A percentile compares a stretch with the other conserved stretches of the same genome.
Evolutionary conservation across 1,140 invertebrate species (phyloP).

Genomic region (Pissodes strobi): DNA sequence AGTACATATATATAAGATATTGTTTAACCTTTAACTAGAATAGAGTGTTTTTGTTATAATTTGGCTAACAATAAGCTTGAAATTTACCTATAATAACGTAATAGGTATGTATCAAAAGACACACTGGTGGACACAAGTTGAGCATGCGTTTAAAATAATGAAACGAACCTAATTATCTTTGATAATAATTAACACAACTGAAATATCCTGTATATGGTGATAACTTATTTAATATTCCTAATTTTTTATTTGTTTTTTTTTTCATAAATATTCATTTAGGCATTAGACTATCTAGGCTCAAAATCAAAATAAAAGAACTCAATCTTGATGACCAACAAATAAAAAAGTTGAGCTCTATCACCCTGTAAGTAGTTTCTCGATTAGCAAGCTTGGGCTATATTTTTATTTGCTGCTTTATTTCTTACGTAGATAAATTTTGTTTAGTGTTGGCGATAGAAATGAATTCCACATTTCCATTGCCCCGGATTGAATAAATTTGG

Average conservation of each 20-base stretch:
- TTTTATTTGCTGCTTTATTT: conserved; percentile 33
- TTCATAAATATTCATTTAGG: no score
- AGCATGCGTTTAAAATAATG: conserved; percentile 40
- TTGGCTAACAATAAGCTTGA: not conserved
- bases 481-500: conserved; percentile 8
- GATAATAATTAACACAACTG: no score
- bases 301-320: no score
- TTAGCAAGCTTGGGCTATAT: conserved; percentile 25
- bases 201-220: no score
- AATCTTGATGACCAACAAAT: not conserved
- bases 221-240: no score
- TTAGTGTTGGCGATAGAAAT: conserved; percentile 10
- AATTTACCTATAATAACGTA: conserved; percentile 28
- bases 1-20: no score
- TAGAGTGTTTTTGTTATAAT: not conserved
- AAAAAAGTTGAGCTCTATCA: conserved; percentile 7
- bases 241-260: no score
- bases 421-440: conserved; percentile 18
- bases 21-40: no score
- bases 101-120: conserved; percentile 53
- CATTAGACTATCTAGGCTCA: no score
- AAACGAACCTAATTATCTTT: no score
- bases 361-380: conserved; percentile 22
- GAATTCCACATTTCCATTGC: conserved; percentile 7
- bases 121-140: conserved; percentile 64